Base-by-base conservation (phyloP, 2,113 vertebrate genomes). In the Hemiprocne comata region DNA sequence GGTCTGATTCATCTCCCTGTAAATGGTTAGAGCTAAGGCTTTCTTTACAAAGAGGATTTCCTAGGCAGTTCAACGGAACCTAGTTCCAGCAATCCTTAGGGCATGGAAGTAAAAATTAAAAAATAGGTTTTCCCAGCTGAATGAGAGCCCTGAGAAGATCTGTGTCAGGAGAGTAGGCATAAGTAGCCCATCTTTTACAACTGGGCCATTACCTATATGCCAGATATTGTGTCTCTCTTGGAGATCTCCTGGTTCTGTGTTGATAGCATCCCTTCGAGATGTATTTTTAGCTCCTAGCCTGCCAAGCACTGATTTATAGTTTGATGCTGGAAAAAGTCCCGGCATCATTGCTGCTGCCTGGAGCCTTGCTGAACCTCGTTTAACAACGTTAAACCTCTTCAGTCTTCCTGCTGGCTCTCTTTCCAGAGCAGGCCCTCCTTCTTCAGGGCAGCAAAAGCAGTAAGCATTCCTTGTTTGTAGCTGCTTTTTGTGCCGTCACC, bases 31-130 rank as follows among this genome's bases (percentile, higher is more conserved):
- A 75, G 33, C 48, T 83, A 40, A 90, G 55, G 6, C 42, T 90
- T 58, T 61, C 29, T 86, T 64, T 83, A 46, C 25, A 73, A 80
- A 80, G 58, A 93, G 31, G 60, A 77, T 97, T 94, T 94, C 65
- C 46, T 62, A 73, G 42, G 64, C 34, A 88, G 40, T 83, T 87
- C 26, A 85, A 38, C 46, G 66, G 42, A 80, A 76, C 14, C 13
- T 24, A 8, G 5, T 34, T 87, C 26, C 53, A 81, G 34, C 7
- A 87, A 26, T 8, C 7, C 72, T 82, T 40, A 82, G 54, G n/a
- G n/a, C 58, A 76, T 11, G 23, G 23, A 93, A 89, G n/a, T 46
- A 51, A 94, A 91, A 54, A 82, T 85, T 89, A 62, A 89, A 89
- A 26, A 12, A 0, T 50, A 76, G 15, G 3, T 94, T 91, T 87